Base-by-base conservation (phyloP, 2,888 invertebrate genomes). In the Fabriciana adippe region DNA sequence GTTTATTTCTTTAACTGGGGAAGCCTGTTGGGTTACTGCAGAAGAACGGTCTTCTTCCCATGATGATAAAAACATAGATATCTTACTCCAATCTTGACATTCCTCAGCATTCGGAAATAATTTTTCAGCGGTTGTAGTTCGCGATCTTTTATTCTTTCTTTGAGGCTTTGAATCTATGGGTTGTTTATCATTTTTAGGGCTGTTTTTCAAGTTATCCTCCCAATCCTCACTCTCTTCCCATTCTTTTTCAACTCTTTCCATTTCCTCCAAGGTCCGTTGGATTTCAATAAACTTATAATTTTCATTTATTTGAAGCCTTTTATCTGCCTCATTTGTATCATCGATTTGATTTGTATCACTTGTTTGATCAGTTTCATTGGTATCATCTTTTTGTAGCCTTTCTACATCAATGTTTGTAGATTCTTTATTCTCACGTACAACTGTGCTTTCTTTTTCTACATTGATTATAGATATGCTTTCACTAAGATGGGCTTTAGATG, bases 191-290 rank as follows among this genome's bases (percentile, higher is more conserved):
- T 48, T 54, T 69, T 55, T 61, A 31, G 51, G 67, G 6, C 59
- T 71, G 15, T 16, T 61, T 50, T 50, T 69, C 67, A 55, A 15
- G 21, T 71, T 68, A 26, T 78, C 76, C 16, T 86, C 84, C 92
- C 92, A 92, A 51, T 76, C 74, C 59, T 84, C 89, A 15, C 88
- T 86, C 72, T 81, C 83, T 55, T 92, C 92, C 92, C 92, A 92
- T 68, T 85, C 86, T 69, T 75, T 72, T 73, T 89, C 89, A 41
- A 89, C 74, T 74, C 84, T 85, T 73, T 84, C 80, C 47, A 85
- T 75, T 76, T 88, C 81, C 70, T 89, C 85, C 26, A 90, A 72
- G 31, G 78, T 74, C 69, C 84, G 82, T 70, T 82, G 78, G 54
- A 85, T 76, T 71, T 85, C 82, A 15, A 18, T 21, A 1, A 53